Evolutionary conservation across 2,113 vertebrate species (phyloP).

Genomic region (Ahaetulla prasina): DNA sequence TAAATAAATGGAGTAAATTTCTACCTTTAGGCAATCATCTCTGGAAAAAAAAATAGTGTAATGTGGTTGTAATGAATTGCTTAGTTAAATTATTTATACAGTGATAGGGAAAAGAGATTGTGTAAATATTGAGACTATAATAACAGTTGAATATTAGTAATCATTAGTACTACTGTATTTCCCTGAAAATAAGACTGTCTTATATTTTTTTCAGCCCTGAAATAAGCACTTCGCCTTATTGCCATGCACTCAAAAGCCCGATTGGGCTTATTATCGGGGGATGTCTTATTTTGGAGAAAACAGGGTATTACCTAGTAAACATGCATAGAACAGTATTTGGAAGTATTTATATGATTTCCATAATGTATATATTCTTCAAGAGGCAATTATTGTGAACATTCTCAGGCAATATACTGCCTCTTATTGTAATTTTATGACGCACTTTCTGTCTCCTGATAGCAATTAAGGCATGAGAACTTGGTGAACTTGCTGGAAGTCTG

Average conservation of each 20-base stretch:
- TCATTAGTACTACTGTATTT: neutral
- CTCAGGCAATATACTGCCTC: rapidly evolving
- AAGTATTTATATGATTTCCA: neutral
- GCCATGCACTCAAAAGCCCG: too few species aligned
- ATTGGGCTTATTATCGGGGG: too few species aligned
- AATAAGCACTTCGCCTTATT: too few species aligned
- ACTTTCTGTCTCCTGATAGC: slow-evolving; percentile 65
- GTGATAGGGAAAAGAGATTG: neutral
- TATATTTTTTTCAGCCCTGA: too few species aligned
- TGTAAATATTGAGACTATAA: neutral
- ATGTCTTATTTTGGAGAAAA: too few species aligned
- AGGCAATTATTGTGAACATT: neutral
- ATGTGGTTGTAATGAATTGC: neutral
- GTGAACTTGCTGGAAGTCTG: slow-evolving; percentile 87
- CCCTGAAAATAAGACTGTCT: too few species aligned
- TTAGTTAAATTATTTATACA: neutral
- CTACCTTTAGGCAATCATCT: neutral
- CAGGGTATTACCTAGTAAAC: neutral
- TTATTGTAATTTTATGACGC: slow-evolving; percentile 20
- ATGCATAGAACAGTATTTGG: neutral
- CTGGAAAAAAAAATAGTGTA: neutral
- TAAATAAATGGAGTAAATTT: neutral
- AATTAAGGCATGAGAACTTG: slow-evolving; percentile 88
- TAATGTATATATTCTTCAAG: neutral
- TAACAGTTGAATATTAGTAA: neutral